Evolutionary conservation across 2,113 vertebrate genomes (phyloP), one percentile per base, ranked within the genome.

Genomic region (Brachypodius melanocephalos): DNA sequence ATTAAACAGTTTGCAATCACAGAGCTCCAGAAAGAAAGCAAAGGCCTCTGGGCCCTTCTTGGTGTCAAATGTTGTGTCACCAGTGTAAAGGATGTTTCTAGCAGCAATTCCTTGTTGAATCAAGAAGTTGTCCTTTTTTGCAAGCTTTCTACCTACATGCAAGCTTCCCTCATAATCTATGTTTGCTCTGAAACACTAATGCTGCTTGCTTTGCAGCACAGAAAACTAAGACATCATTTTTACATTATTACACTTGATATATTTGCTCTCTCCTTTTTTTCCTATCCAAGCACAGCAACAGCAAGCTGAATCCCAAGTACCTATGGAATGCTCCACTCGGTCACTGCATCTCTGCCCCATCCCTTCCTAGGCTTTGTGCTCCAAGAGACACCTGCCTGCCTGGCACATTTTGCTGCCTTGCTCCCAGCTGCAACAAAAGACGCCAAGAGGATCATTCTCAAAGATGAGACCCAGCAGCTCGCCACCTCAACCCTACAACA

Each of bases 1-100:
- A 97, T 97, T 97, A 97, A 97, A 86, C 88, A 96, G 97, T 97
- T 96, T 95, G 96, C 96, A 95, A 92, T 96, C 77, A 90, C 80
- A 84, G 76, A 55, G 95, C 81, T 95, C 93, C 3, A 34, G 92
- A 90, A 36, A 55, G 85, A 92, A 96, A 96, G 89, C 57, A 88
- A 94, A 96, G 91, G 94, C 90, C 46, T 91, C 40, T 76, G 91
- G 92, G 85, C 82, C 89, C 77, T 93, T 85, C 95, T 71, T 61
- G 65, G 88, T 97, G 96, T 97, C 97, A 97, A 78, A 94, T 94
- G 81, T 75, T 80, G 84, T 85, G 96, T 95, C 89, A 93, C 85
- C 59, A 66, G 31, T 40, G 49, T 93, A 96, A 97, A 61, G 49
- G 72, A 95, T 95, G 85, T 85, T 90, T 82, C 72, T 45, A 65